These are phyloP conservation scores for Podargus strigoides DNA, from an alignment of 2,797 vertebrate species.

Conservation along the genomic window DNA sequence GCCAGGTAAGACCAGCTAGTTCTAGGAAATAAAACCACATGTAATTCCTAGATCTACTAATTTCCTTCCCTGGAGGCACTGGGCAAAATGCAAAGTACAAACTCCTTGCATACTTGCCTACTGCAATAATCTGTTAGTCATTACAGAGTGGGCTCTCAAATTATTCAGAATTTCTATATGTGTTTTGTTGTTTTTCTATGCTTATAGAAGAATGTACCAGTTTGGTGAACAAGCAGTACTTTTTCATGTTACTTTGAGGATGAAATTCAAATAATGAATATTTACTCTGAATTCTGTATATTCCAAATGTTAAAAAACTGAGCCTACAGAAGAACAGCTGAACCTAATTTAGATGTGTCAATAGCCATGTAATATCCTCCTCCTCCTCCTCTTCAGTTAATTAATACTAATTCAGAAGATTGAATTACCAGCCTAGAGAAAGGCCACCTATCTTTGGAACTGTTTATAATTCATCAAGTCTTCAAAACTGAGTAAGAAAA, in stretches of 20 bases:
- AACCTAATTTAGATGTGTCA: slow-evolving; percentile 26
- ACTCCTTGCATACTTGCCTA: not conserved
- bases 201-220: not conserved
- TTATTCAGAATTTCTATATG: not conserved
- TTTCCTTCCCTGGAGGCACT: not conserved
- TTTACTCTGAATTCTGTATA: not conserved
- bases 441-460: slow-evolving; percentile 24
- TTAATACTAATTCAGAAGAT: slow-evolving; percentile 19
- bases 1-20: not conserved
- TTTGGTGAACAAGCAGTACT: slow-evolving; percentile 25
- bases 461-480: not conserved
- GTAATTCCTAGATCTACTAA: not conserved
- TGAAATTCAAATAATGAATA: not conserved
- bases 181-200: not conserved
- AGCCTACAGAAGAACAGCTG: slow-evolving; percentile 5
- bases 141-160: not conserved
- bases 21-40: not conserved
- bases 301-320: slow-evolving; percentile 7
- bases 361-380: not conserved
- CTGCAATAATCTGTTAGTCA: slow-evolving; percentile 11
- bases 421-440: not conserved
- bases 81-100: not conserved
- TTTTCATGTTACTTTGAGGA: not conserved
- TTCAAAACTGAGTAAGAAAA: slow-evolving; percentile 10
- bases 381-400: slow-evolving; percentile 5